A percentile compares a stretch with the other conserved stretches of the same genome.
These are phyloP conservation scores for Sialis fuliginosa DNA, from an alignment of 2,888 invertebrate genomes.

Conservation along the genomic window DNA sequence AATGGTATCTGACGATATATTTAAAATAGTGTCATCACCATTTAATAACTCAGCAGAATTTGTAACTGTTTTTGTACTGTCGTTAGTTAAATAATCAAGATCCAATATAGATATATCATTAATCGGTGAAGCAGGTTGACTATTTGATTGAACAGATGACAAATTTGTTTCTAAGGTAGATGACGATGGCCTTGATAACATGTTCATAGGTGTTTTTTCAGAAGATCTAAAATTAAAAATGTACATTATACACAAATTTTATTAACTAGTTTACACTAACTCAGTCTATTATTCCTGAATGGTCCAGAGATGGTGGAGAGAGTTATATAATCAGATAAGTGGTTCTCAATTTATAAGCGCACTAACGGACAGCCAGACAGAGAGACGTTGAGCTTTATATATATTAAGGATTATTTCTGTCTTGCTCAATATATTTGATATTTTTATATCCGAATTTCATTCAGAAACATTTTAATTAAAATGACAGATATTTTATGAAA, in stretches of 20 bases:
- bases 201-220: conserved; percentile 48
- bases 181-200: conserved; percentile 24
- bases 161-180: conserved; percentile 9
- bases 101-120: background rate
- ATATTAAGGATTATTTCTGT: no score
- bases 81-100: background rate
- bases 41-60: background rate
- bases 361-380: no score
- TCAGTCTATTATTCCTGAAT: no score
- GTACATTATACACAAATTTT: no score
- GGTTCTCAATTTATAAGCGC: no score
- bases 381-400: no score
- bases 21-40: background rate
- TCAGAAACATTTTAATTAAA: no score
- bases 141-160: conserved; percentile 9
- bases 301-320: no score
- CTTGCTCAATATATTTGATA: no score
- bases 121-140: background rate
- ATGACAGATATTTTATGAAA: background rate
- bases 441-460: no score
- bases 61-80: background rate
- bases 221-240: conserved; percentile 28
- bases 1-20: background rate
- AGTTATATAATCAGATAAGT: no score
- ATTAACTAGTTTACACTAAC: no score